Conservation (phyloP, 2,797 vertebrate genomes). For the Cryptoblepharus egeriae region DNA sequence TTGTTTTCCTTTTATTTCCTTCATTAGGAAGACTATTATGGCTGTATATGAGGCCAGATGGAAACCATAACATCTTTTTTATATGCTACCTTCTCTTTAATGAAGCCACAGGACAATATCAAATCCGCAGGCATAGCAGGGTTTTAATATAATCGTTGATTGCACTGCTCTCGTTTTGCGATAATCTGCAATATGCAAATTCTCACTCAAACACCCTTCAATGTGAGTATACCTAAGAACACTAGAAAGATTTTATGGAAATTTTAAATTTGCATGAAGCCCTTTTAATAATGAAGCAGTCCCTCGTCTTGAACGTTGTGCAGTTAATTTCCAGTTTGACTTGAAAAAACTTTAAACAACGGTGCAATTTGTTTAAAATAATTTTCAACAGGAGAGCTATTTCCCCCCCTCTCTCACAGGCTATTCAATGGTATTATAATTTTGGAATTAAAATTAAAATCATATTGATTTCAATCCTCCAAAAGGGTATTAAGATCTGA, state of each 20-base stretch:
- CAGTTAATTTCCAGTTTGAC: background rate
- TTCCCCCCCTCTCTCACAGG: background rate
- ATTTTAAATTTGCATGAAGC: background rate
- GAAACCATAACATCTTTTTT: slow-evolving; percentile 41
- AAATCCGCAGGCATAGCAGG: slow-evolving; percentile 24
- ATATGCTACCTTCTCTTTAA: slow-evolving; percentile 45
- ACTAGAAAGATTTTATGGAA: background rate
- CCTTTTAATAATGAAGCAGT: slow-evolving; percentile 18
- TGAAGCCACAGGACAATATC: slow-evolving; percentile 48
- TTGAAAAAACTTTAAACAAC: slow-evolving; percentile 14
- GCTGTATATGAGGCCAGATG: slow-evolving; percentile 10
- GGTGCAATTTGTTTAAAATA: slow-evolving; percentile 7
- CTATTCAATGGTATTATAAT: background rate
- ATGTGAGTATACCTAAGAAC: background rate
- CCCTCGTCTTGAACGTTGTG: background rate
- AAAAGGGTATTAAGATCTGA: background rate
- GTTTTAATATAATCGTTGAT: slow-evolving; percentile 7
- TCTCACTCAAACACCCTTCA: background rate
- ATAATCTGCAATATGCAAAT: background rate
- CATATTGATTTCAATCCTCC: background rate
- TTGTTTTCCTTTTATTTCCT: slow-evolving; percentile 54
- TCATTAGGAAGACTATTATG: slow-evolving; percentile 50
- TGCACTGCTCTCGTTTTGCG: background rate
- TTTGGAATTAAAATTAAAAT: slow-evolving; percentile 2
- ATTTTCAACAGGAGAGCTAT: background rate